Evolutionary conservation across 2,797 vertebrate species (phyloP).

Genomic region (Danio jaintianensis): DNA sequence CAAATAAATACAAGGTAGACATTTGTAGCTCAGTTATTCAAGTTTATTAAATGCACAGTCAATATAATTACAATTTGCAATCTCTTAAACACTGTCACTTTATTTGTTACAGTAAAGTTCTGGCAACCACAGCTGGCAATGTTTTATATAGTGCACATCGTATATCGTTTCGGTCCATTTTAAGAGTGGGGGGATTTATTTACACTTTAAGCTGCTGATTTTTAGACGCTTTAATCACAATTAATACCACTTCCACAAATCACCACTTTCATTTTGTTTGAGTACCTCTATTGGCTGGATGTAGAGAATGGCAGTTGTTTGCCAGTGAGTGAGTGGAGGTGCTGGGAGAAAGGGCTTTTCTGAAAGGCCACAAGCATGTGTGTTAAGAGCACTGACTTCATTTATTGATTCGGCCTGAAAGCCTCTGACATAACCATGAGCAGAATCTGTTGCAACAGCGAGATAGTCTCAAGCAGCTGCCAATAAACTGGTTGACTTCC

Average conservation of each 20-base stretch:
- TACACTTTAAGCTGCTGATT: not conserved
- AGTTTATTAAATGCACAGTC: not conserved
- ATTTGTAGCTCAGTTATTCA: no score
- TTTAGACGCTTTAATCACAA: constrained; percentile 5
- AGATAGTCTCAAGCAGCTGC: constrained; percentile 48
- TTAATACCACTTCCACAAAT: not conserved
- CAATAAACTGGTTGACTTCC: constrained; percentile 48
- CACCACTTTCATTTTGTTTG: not conserved
- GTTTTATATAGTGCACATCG: not conserved
- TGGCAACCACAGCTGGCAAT: not conserved
- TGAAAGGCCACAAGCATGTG: constrained; percentile 29
- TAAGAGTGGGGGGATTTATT: not conserved
- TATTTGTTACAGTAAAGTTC: not conserved
- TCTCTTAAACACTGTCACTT: not conserved
- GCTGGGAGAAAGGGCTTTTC: not conserved
- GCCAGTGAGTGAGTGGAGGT: constrained; percentile 25
- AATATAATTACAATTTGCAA: not conserved
- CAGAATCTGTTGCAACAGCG: constrained; percentile 40
- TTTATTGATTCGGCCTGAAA: constrained; percentile 60
- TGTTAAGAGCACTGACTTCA: constrained; percentile 51
- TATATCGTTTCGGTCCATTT: not conserved
- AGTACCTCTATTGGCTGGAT: not conserved
- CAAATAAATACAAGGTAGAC: no score
- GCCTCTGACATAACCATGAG: constrained; percentile 51
- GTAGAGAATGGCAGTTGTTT: constrained; percentile 2